Percentiles rank a stretch among this genome's conserved stretches.
These are phyloP conservation scores for Zaprionus ghesquierei DNA, from an alignment of 1,140 invertebrate species.

Conservation along the genomic window DNA sequence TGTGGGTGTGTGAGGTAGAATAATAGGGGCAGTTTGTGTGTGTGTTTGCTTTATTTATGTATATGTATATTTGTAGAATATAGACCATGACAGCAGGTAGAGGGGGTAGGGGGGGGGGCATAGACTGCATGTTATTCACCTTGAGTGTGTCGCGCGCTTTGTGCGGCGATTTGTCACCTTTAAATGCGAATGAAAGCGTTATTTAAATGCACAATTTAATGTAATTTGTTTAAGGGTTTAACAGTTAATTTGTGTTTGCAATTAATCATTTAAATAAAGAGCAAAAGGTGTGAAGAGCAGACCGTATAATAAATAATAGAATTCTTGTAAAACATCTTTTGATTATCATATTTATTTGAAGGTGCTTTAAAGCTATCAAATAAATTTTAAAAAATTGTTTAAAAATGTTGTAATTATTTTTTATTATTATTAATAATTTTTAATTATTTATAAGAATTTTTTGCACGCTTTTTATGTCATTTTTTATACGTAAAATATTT, in stretches of 20 bases:
- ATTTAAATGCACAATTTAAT: background rate
- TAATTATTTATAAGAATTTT: too few relatives aligned
- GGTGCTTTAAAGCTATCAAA: too few relatives aligned
- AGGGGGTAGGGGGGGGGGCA: background rate
- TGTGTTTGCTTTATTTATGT: background rate
- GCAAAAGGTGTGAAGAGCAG: background rate
- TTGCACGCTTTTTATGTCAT: background rate
- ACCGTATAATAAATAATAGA: background rate
- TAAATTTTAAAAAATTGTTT: too few relatives aligned
- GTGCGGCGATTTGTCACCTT: background rate
- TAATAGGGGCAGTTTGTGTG: background rate
- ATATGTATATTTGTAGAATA: background rate
- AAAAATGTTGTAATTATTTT: too few relatives aligned
- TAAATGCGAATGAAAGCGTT: background rate
- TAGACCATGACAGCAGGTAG: background rate
- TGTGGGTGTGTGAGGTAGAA: constrained; percentile 12
- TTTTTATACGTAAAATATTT: background rate
- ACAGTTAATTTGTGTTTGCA: background rate
- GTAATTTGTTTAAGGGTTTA: background rate
- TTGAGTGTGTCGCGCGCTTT: constrained; percentile 21
- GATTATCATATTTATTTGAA: too few relatives aligned
- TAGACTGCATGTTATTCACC: constrained; percentile 49
- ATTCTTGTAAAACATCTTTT: background rate
- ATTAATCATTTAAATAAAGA: background rate
- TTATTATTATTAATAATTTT: too few relatives aligned